A percentile compares a stretch with the other conserved stretches of the same genome.
phyloP scores from a whole-genome alignment of 2,888 invertebrate genomes.

The Folsomia candida region DNA sequence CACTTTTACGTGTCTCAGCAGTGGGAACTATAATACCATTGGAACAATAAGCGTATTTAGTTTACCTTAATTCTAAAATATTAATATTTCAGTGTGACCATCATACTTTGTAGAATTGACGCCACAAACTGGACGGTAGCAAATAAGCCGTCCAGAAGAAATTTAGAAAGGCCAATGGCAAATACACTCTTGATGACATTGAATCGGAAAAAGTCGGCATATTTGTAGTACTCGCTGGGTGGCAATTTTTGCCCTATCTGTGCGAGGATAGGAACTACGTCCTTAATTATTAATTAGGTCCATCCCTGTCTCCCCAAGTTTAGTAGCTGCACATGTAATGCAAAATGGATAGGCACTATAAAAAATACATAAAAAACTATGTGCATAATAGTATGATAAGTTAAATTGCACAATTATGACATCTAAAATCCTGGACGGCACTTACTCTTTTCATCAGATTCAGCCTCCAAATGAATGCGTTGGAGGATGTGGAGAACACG shows the following conservation, averaged over 20 bases:
- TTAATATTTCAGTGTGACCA: neutral
- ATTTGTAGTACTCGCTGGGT: neutral
- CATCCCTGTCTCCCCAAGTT: neutral
- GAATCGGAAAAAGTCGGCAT: conserved; percentile 5
- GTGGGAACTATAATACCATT: conserved; percentile 4
- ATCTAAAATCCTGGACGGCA: no score
- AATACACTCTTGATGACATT: neutral
- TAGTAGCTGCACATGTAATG: neutral
- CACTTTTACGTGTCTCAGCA: neutral
- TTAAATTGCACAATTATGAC: neutral
- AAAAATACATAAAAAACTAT: neutral
- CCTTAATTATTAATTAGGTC: neutral
- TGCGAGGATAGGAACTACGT: neutral
- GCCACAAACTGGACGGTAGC: neutral
- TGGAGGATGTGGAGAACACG: conserved; percentile 5
- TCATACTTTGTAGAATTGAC: neutral
- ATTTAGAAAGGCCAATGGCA: neutral
- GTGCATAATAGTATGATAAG: neutral
- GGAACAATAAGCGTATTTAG: no score
- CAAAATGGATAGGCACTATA: neutral
- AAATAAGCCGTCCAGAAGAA: conserved; percentile 1
- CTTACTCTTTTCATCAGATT: conserved; percentile 8
- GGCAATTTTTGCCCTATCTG: neutral
- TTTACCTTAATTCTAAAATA: neutral
- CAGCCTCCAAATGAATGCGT: conserved; percentile 9